Base-by-base conservation (phyloP, 2,888 invertebrate genomes). In the Scelioninae gen. 1 region DNA sequence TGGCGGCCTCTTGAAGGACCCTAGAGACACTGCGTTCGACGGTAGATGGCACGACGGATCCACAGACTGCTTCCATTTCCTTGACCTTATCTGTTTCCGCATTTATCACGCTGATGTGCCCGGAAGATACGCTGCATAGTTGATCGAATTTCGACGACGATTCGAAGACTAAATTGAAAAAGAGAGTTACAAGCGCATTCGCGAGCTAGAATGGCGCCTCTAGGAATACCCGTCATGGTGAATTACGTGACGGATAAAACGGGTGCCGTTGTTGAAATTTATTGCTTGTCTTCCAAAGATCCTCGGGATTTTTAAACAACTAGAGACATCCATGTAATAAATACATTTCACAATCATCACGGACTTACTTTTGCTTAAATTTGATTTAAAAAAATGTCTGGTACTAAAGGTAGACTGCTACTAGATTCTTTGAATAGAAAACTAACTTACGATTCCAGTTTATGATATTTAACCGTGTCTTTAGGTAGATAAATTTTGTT, bases 141-240 rank as follows among this genome's bases (percentile, higher is more conserved):
- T 49, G 79, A 79, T 79, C 79, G 79, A 79, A 72, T 71, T 63
- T 63, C 71, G 55, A 69, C 65, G 75, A 76, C 62, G 66, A 76
- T 65, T 66, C 66, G 74, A 62, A 15, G 53, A 31, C 71, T 66
- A 63, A 68, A 80, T 80, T 80, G 79, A 80, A 74, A 80, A 80
- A 80, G 62, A 62, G 66, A 66, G 72, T 79, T 72, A 79, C 71
- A 58, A 45, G 62, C 31, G 53, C 31, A 11, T 9, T 68, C 58
- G 43, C 49, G 45, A 23, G 34, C 53, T 45, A 71, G 71, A 71
- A 71, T 65, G 71, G 72, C 66, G 65, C 69, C 55, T 32, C 40
- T n/a, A 34, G 68, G 51, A 45, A 7, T 43, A 34, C 9, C 76
- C 40, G 74, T 62, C 65, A 34, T 13, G 51, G 60, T 58, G 60